Conservation (phyloP, 2,888 invertebrate genomes). For the Tinea pellionella region DNA sequence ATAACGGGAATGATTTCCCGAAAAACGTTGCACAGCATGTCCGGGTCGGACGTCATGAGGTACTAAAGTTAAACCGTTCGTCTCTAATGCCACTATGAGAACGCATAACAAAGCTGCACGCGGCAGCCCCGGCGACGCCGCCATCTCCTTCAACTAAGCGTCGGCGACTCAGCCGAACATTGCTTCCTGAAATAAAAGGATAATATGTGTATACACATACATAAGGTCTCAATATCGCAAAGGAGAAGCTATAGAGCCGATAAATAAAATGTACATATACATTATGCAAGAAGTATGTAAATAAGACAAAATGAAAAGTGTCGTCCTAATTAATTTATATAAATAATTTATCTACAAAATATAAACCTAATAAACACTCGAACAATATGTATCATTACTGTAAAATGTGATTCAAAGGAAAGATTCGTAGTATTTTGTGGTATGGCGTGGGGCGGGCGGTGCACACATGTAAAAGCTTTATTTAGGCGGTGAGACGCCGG, state of each 20-base stretch:
- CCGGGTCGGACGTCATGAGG: conserved; percentile 93
- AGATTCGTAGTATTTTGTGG: background rate
- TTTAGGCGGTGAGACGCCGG: conserved; percentile 63
- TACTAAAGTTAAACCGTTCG: conserved; percentile 72
- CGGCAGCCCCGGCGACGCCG: conserved; percentile 51
- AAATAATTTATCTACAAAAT: too few species aligned
- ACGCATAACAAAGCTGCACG: conserved; percentile 51
- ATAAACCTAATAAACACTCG: too few species aligned
- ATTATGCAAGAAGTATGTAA: too few species aligned
- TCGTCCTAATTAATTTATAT: too few species aligned
- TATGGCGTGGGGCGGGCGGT: conserved; percentile 37
- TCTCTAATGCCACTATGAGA: conserved; percentile 34
- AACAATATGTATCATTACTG: background rate
- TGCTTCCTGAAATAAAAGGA: conserved; percentile 37
- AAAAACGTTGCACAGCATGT: conserved; percentile 86
- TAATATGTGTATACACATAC: background rate
- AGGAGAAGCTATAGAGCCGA: too few species aligned
- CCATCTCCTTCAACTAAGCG: conserved; percentile 22
- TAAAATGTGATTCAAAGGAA: background rate
- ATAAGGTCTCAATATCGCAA: conserved; percentile 5
- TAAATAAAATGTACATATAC: too few species aligned
- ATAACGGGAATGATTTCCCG: conserved; percentile 64
- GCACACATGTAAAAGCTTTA: conserved; percentile 57
- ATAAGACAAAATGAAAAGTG: too few species aligned
- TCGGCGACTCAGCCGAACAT: conserved; percentile 45